These are phyloP conservation scores for Lates japonicus DNA, from an alignment of 2,797 vertebrate species.

Conservation along the genomic window DNA sequence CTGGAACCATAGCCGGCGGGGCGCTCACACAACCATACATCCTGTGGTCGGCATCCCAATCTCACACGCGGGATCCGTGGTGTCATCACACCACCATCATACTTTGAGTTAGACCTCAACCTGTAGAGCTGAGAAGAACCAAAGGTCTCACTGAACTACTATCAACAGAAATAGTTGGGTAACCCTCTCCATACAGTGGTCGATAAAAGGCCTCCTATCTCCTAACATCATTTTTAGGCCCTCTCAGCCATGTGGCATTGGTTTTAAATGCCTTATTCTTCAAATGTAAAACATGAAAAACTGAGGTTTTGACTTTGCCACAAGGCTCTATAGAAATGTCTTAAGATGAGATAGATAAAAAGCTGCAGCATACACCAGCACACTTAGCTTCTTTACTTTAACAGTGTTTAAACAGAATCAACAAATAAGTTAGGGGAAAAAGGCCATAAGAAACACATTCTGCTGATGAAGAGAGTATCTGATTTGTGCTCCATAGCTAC, in stretches of 20 bases:
- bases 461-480: neutral
- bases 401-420: too few species aligned
- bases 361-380: too few species aligned
- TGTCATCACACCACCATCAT: conserved; percentile 46
- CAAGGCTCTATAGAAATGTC: too few species aligned
- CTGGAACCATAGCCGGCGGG: conserved; percentile 17
- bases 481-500: neutral
- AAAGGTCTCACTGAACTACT: neutral
- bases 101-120: conserved; percentile 64
- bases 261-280: neutral
- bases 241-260: neutral
- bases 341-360: neutral
- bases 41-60: conserved; percentile 73
- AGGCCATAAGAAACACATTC: neutral
- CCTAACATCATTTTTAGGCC: neutral
- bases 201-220: too few species aligned
- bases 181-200: too few species aligned
- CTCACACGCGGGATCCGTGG: conserved; percentile 75
- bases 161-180: neutral
- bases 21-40: conserved; percentile 45
- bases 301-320: neutral
- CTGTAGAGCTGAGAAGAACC: conserved; percentile 68
- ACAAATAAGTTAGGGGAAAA: too few species aligned
- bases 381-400: too few species aligned
- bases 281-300: neutral